Conservation (phyloP, 2,888 invertebrate species). For the Cryptocephalus primarius region DNA sequence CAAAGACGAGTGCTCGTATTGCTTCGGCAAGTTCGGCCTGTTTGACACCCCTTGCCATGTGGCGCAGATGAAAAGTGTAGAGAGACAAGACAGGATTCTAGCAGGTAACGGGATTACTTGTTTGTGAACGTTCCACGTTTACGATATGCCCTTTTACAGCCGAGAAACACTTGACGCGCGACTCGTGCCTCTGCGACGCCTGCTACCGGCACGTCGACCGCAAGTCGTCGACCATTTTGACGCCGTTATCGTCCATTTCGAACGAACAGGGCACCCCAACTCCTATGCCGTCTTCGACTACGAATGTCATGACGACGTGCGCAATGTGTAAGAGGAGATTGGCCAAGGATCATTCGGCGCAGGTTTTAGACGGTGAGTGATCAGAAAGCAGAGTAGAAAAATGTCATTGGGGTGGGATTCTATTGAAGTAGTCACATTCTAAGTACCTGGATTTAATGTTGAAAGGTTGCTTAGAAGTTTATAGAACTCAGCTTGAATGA, state of each 20-base stretch:
- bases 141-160: constrained; percentile 36
- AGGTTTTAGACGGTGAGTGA: no score
- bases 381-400: no score
- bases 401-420: no score
- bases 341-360: constrained; percentile 52
- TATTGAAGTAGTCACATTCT: no score
- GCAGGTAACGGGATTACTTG: constrained; percentile 45
- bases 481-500: no score
- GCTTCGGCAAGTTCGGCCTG: constrained; percentile 77
- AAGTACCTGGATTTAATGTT: no score
- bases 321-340: constrained; percentile 65
- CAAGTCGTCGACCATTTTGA: constrained; percentile 41
- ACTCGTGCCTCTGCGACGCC: constrained; percentile 79
- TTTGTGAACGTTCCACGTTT: no score
- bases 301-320: constrained; percentile 62
- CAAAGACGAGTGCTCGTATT: constrained; percentile 77
- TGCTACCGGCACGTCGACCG: constrained; percentile 79
- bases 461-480: no score
- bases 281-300: no score
- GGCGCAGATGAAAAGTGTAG: constrained; percentile 72
- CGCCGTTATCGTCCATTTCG: no score
- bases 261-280: no score
- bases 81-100: constrained; percentile 70
- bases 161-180: constrained; percentile 70
- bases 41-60: constrained; percentile 82